These are phyloP conservation scores for Lepidurus arcticus DNA, from an alignment of 1,140 invertebrate species.

Conservation along the genomic window DNA sequence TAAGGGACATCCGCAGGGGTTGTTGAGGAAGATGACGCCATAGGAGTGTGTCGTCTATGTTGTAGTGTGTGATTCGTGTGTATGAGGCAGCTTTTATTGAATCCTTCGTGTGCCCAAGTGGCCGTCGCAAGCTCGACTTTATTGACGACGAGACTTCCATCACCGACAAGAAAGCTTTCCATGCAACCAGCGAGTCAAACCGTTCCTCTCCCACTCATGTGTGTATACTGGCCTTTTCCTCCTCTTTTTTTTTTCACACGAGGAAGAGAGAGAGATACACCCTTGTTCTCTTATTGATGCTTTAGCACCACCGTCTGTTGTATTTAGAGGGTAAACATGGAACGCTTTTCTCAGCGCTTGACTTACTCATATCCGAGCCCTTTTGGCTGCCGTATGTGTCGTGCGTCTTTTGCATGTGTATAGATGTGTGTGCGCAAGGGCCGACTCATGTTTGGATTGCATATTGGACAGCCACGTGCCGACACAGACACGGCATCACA, in stretches of 20 bases:
- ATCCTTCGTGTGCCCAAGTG: conserved; percentile 5
- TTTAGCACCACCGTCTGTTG: conserved; percentile 14
- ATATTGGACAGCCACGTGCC: conserved; percentile 20
- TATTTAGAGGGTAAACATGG: conserved; percentile 5
- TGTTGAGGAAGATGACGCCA: not conserved
- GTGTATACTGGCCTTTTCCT: not conserved
- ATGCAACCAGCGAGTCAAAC: not conserved
- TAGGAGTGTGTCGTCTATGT: not conserved
- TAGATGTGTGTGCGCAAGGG: not conserved
- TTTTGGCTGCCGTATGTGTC: not conserved
- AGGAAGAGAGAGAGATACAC: not conserved
- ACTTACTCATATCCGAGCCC: conserved; percentile 5
- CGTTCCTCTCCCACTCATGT: not conserved
- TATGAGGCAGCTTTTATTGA: conserved; percentile 9
- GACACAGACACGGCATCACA: conserved; percentile 17
- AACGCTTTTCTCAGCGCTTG: not conserved
- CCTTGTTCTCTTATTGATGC: not conserved
- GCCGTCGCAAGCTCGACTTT: conserved; percentile 20
- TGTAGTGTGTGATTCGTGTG: not conserved
- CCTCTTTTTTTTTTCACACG: not conserved
- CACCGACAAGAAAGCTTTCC: not conserved
- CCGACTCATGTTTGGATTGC: conserved; percentile 18
- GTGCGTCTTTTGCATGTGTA: conserved; percentile 3
- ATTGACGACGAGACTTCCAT: conserved; percentile 18
- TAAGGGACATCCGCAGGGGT: not conserved